Base-by-base conservation (phyloP, 2,888 invertebrate species). In the Antitype chi region DNA sequence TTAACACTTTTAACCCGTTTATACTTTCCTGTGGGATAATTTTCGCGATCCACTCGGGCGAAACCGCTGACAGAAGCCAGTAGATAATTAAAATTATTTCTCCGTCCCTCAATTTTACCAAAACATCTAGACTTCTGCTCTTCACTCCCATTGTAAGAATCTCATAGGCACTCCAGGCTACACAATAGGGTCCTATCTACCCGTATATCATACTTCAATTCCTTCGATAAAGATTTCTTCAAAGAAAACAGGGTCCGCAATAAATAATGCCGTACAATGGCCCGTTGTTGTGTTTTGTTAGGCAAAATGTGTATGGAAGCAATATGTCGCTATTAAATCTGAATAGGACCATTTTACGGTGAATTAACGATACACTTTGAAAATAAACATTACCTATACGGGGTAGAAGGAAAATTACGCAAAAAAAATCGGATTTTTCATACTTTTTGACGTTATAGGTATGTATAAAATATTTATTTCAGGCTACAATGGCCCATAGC, bases 191-290 rank as follows among this genome's bases (percentile, higher is more conserved):
- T 25, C 62, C 62, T 62, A 80, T 80, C 85, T 55, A 15, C 55
- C 47, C 70, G 63, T 71, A 57, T 60, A 81, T 62, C 72, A 74
- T 84, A 75, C 82, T 70, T 85, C 82, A 85, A 84, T 70, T 85
- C 49, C 64, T 81, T 38, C 82, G 63, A 82, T 84, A 85, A 84
- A 82, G 70, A 78, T 70, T 70, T 66, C 32, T 74, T 70, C 74
- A 72, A 85, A 82, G 74, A 73, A 81, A 74, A 67, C 13, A 77
- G 71, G 85, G 70, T 28, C 38, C 28, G 70, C 47, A 63, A 72
- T 82, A 75, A 75, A 85, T 84, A 74, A 85, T 81, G n/a, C 47
- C 23, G 20, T 55, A 85, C 81, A 81, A 80, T 71, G 2, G 55
- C 32, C 60, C 20, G 62, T 71, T 71, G 53, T 67, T 52, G 52